Evolutionary conservation across 2,797 vertebrate genomes (phyloP), one percentile per base, ranked within the genome.

Genomic region (Xerus rutilus): DNA sequence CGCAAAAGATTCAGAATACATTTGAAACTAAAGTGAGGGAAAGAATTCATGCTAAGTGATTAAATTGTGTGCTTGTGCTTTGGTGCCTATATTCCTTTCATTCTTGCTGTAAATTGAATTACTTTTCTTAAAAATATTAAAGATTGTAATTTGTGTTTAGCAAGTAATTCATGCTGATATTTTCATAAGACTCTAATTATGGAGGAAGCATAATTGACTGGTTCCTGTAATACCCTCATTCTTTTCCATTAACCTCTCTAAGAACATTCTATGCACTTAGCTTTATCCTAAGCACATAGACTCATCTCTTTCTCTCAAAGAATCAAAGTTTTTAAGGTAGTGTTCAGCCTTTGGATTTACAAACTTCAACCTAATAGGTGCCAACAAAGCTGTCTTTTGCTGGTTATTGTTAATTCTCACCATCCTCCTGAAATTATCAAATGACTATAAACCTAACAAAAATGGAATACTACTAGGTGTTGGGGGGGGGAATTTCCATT

Each of bases 51-150:
- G 10, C 32, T 28, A 93, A 69, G 13, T 81, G 67, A 93, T 86
- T 47, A 88, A 87, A 70, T 49, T 87, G 10, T 72, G 65, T 28
- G 39, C 28, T 78, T 84, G 49, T 65, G 21, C n/a, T 83, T 86
- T 70, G 62, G 23, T 70, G 57, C 72, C 57, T 64, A 1, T n/a
- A 54, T 62, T 70, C 8, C 47, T 92, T 92, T 77, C 64, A 74
- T 78, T 96, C 30, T 89, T 89, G 28, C 18, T 74, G 35, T 54
- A 86, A 92, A 90, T 65, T 59, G 30, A 78, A 87, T 83, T 77
- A 72, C 70, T 92, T 96, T 81, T 89, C 76, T 81, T 91, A 83
- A 93, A 88, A 78, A 79, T 52, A 93, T 54, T 81, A 77, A 94
- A 69, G 32, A 82, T 43, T 64, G 7, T 62, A 74, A 93, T 94